Evolutionary conservation across 2,113 vertebrate genomes (phyloP).

Genomic region (Pelodiscus sinensis): DNA sequence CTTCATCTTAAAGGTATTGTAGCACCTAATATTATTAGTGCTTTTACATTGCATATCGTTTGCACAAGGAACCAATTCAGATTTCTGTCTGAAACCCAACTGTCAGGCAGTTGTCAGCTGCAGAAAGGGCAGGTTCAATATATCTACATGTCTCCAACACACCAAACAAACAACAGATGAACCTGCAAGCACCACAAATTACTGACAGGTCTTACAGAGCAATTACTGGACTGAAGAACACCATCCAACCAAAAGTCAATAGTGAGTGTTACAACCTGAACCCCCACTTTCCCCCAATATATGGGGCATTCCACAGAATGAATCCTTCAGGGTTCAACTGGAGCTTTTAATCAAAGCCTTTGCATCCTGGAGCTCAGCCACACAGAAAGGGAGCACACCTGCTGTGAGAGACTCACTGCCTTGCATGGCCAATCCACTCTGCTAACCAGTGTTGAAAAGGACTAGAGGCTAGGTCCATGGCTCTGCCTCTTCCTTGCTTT

Average conservation of each 20-base stretch:
- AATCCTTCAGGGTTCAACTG: background rate
- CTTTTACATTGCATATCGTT: background rate
- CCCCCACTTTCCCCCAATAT: background rate
- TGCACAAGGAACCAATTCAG: background rate
- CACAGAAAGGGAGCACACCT: background rate
- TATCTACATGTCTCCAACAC: background rate
- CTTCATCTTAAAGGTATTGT: background rate
- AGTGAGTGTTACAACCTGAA: background rate
- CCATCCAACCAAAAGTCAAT: background rate
- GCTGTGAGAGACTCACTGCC: background rate
- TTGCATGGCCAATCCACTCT: background rate
- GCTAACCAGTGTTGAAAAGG: background rate
- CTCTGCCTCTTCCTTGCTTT: background rate
- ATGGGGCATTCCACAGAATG: background rate
- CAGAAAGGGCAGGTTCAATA: background rate
- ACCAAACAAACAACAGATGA: constrained; percentile 12
- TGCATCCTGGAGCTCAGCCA: background rate
- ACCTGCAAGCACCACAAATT: constrained; percentile 36
- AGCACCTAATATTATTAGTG: accelerated
- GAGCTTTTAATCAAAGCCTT: background rate
- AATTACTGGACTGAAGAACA: background rate
- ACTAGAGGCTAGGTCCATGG: background rate
- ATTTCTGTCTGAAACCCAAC: background rate
- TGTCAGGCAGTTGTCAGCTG: background rate
- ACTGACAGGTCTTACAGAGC: constrained; percentile 31